These are phyloP conservation scores for Caenorhabditis becei DNA, from an alignment of 2,888 invertebrate genomes.

Conservation along the genomic window DNA sequence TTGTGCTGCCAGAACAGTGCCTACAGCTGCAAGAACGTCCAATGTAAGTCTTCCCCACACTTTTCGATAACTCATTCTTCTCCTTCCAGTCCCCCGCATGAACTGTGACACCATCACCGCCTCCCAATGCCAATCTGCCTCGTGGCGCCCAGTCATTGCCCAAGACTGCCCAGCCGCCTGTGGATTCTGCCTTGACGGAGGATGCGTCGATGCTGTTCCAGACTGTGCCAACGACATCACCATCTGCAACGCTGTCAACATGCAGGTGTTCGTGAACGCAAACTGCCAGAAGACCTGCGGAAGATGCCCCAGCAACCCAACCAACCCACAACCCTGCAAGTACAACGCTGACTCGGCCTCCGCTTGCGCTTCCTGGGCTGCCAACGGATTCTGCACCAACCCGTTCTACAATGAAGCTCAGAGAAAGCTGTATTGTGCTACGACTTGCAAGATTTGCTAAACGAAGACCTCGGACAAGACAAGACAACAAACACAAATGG, in stretches of 20 bases:
- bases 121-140: constrained; percentile 38
- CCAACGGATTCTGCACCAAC: constrained; percentile 34
- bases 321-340: not conserved
- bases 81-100: constrained; percentile 32
- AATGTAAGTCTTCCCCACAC: constrained; percentile 23
- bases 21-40: constrained; percentile 57
- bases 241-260: constrained; percentile 47
- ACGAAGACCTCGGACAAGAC: no score
- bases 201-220: constrained; percentile 62
- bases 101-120: constrained; percentile 42
- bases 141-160: constrained; percentile 56
- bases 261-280: constrained; percentile 51
- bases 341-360: constrained; percentile 18
- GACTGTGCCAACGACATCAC: constrained; percentile 59
- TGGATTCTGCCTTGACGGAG: constrained; percentile 62
- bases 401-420: constrained; percentile 12
- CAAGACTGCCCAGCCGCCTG: constrained; percentile 57
- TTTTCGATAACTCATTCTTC: not conserved
- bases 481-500: no score
- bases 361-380: constrained; percentile 28
- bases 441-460: constrained; percentile 43
- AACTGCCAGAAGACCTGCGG: constrained; percentile 70
- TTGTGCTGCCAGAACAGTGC: constrained; percentile 58
- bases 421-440: constrained; percentile 30
- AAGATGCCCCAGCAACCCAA: constrained; percentile 13